phyloP scores from a whole-genome alignment of 2,113 vertebrate genomes.

The Pseudorectes ferrugineus region DNA sequence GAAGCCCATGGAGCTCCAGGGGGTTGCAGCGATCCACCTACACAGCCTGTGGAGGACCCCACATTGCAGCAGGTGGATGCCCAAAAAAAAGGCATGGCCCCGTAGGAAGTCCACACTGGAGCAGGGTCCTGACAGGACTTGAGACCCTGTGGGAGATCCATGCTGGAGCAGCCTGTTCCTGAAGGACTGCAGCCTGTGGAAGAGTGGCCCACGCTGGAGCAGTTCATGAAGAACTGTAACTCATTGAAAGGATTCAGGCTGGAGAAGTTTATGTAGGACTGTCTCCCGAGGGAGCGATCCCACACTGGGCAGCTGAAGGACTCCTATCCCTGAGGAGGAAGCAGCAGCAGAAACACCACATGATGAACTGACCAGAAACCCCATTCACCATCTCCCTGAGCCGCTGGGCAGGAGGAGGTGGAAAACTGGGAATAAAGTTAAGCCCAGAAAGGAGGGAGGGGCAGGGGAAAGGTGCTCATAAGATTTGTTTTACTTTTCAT shows the following conservation, averaged over 20 bases:
- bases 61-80: background rate
- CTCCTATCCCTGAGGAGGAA: background rate
- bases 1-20: background rate
- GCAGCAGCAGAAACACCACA: background rate
- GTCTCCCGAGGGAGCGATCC: background rate
- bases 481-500: background rate
- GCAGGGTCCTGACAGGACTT: background rate
- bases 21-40: fast-evolving
- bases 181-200: background rate
- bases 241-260: background rate
- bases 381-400: background rate
- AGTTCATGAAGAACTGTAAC: background rate
- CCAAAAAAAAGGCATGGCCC: background rate
- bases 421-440: background rate
- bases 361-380: background rate
- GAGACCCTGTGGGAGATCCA: background rate
- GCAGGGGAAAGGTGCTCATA: background rate
- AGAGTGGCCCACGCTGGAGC: background rate
- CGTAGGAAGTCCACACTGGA: background rate
- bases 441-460: background rate
- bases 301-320: background rate
- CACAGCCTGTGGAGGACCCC: background rate
- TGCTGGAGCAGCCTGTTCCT: background rate
- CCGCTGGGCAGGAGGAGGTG: background rate
- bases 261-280: background rate